Conservation (phyloP, 2,888 invertebrate genomes). For the Zaprionus bogoriensis region DNA sequence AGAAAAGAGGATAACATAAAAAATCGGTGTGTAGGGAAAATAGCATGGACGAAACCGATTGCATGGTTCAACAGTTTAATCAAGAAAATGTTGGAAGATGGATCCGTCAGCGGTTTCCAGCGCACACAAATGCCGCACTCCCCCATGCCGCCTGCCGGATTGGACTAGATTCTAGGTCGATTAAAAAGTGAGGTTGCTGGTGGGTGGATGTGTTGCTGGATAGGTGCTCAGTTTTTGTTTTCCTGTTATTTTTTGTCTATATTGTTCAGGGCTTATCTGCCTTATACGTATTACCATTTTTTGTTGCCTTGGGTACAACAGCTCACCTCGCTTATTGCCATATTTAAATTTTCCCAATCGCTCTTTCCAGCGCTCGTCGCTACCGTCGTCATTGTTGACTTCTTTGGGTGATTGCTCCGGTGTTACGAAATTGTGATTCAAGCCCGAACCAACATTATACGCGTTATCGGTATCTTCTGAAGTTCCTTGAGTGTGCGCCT, state of each 20-base stretch:
- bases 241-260: conserved; percentile 10
- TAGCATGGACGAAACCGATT: not conserved
- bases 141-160: conserved; percentile 42
- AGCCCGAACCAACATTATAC: conserved; percentile 23
- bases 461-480: not conserved
- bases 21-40: no score
- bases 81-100: not conserved
- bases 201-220: conserved; percentile 12
- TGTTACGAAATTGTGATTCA: conserved; percentile 78
- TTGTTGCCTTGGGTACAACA: conserved; percentile 46
- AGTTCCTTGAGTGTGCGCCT: not conserved
- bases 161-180: conserved; percentile 12
- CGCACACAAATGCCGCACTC: conserved; percentile 54
- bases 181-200: conserved; percentile 6
- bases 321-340: conserved; percentile 84
- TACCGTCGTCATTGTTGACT: conserved; percentile 55
- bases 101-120: conserved; percentile 56
- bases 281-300: conserved; percentile 3
- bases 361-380: conserved; percentile 73
- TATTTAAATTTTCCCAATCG: conserved; percentile 84
- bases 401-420: conserved; percentile 73
- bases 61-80: not conserved
- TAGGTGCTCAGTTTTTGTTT: conserved; percentile 14
- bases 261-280: not conserved
- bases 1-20: no score